Percentiles rank a stretch among this genome's conserved stretches.
Evolutionary conservation across 1,140 invertebrate genomes (phyloP).

Genomic region (Rhagoletis zephyria): DNA sequence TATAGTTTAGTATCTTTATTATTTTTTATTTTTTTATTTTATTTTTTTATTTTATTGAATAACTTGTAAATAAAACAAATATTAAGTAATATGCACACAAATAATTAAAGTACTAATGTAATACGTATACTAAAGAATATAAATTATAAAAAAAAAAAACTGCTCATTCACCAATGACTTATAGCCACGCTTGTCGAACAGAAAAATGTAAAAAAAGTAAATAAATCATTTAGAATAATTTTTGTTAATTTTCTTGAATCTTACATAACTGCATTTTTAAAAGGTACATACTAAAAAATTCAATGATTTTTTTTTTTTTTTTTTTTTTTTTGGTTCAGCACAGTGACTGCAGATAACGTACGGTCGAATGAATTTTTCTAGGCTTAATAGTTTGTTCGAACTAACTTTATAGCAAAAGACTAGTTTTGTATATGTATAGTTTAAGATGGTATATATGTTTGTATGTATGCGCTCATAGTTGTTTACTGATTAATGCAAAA

Average conservation of each 20-base stretch:
- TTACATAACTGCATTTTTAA: not conserved
- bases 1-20: not conserved
- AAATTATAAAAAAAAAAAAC: not conserved
- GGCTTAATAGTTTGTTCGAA: too few species aligned
- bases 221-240: too few species aligned
- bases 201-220: too few species aligned
- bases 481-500: not conserved
- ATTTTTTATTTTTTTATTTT: not conserved
- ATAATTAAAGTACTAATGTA: not conserved
- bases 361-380: too few species aligned
- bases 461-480: not conserved
- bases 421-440: too few species aligned
- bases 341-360: not conserved
- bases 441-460: not conserved
- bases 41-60: not conserved
- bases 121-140: not conserved
- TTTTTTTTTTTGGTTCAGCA: not conserved
- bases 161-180: too few species aligned
- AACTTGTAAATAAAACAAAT: conserved; percentile 20
- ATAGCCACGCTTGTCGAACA: too few species aligned
- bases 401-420: too few species aligned
- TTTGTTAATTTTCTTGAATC: not conserved
- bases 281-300: not conserved
- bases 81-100: conserved; percentile 30
- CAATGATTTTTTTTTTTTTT: not conserved